Evolutionary conservation across 2,113 vertebrate species (phyloP).

Genomic region (Pagrus major): DNA sequence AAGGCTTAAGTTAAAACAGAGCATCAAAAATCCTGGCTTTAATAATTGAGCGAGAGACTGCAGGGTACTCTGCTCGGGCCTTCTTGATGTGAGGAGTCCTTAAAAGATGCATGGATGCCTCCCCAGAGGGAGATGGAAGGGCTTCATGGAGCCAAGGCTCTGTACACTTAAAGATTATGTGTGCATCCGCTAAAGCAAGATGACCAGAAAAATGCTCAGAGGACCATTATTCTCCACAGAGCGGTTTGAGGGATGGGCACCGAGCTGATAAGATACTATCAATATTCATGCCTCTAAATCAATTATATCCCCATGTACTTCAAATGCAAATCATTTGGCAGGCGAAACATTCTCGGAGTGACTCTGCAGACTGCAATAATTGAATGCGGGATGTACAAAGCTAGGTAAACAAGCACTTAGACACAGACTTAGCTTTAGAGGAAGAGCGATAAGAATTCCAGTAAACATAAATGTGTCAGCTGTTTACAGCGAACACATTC

Average conservation of each 20-base stretch:
- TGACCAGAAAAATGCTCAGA: constrained; percentile 75
- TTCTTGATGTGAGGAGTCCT: constrained; percentile 75
- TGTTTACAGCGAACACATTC: constrained; percentile 66
- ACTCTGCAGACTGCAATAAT: constrained; percentile 66
- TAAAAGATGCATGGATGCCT: constrained; percentile 85
- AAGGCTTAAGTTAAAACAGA: constrained; percentile 70
- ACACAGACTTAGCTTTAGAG: constrained; percentile 58
- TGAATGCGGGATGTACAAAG: constrained; percentile 52
- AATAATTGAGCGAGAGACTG: constrained; percentile 84
- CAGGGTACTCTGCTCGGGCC: constrained; percentile 72
- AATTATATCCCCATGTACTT: constrained; percentile 74
- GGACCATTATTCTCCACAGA: constrained; percentile 68
- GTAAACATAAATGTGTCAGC: constrained; percentile 74
- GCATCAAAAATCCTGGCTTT: constrained; percentile 73
- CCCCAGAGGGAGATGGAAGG: constrained; percentile 75
- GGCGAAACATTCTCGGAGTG: constrained; percentile 52
- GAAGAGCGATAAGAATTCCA: constrained; percentile 66
- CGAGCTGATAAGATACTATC: constrained; percentile 72
- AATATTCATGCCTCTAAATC: constrained; percentile 78
- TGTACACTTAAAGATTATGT: constrained; percentile 76
- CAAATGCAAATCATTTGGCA: constrained; percentile 73
- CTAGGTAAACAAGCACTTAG: constrained; percentile 70
- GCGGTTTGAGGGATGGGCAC: constrained; percentile 62
- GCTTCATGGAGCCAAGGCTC: constrained; percentile 63
- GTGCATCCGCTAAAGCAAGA: constrained; percentile 71